Evolutionary conservation across 2,797 vertebrate genomes (phyloP), one percentile per base, ranked within the genome.

Genomic region (Leuciscus waleckii): DNA sequence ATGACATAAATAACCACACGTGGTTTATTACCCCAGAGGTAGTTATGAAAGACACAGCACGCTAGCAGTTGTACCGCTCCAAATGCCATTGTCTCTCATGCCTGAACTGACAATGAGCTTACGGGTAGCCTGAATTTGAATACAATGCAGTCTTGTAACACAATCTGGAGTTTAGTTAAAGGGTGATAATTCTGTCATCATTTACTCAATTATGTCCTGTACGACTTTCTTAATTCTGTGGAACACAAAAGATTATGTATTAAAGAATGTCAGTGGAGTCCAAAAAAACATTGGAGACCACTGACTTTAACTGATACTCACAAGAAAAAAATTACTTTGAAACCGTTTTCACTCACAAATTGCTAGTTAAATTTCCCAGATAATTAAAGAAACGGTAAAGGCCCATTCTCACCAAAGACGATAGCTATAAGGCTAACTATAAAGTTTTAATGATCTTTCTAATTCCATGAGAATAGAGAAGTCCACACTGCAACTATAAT

Each of bases 1-100:
- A 56, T 63, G 81, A 86, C 82, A 86, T 71, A 86, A 84, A 86
- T 79, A 86, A 82, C 84, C 41, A 19, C 80, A 84, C 19, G 21
- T 79, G 75, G 41, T 87, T 87, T 89, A 79, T 86, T 81, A 58
- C 51, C 69, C 26, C 78, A 79, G 86, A 84, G 65, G 39, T 26
- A 37, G 43, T 84, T 80, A 86, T 80, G 65, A 85, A 82, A 79
- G 69, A 56, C 21, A 32, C 16, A 7, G 37, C 69, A 63, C n/a
- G n/a, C 78, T 81, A 63, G 67, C 56, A 56, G 84, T 39, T 85
- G 37, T 43, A 71, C 37, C 0, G 21, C 83, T 56, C 75, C 70
- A 61, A 84, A 84, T 84, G 61, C 51, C 65, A 46, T 58, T 61
- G 51, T 79, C 67, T 84, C 39, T 63, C 67, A 26, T 84, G 83